Base-by-base conservation (phyloP, 2,113 vertebrate species). In the Corvus hawaiiensis region DNA sequence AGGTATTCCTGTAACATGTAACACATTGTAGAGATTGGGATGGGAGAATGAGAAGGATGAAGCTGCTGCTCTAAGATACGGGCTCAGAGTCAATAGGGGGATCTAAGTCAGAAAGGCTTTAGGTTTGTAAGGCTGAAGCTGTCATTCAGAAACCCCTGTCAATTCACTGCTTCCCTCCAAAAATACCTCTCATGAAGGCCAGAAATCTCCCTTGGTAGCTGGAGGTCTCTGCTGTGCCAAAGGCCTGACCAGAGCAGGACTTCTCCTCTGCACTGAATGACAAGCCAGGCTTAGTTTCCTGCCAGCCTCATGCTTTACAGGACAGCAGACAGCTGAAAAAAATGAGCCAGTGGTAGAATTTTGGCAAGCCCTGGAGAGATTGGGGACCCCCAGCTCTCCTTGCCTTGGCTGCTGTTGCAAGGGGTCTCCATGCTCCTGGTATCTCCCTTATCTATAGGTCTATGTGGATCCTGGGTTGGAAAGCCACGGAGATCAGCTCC, bases 351-450 rank as follows among this genome's bases (percentile, higher is more conserved):
- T 0, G 2, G 28, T 2, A 78, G 41, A 72, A 41, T 79, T 88
- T 69, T 76, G 44, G 5, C 27, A 74, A 64, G 62, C 41, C 55
- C 55, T 52, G 55, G 44, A 37, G 32, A 58, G 15, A 43, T 1
- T 26, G 6, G 17, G 37, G 5, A 1, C 69, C 7, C 28, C 27
- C 55, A 49, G 16, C 23, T 68, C 69, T 69, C 58, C 44, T 59
- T n/a, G 16, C 41, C 26, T 86, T 33, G 39, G 26, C 49, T 86
- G 39, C 26, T 1, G 0, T 33, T 92, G 59, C 3, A 4, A 64
- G 39, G 21, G 7, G 6, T 72, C 8, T 82, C 27, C 46, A 54
- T 55, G 13, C 30, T 68, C 0, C 0, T 0, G 2, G 27, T 9
- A 2, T 44, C 54, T 80, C 59, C 37, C 6, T 49, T 73, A 27